These are phyloP conservation scores for Cladorhizidae sp. DNA, from an alignment of 37 sponge, comb jelly and placozoan species.

Conservation along the genomic window DNA sequence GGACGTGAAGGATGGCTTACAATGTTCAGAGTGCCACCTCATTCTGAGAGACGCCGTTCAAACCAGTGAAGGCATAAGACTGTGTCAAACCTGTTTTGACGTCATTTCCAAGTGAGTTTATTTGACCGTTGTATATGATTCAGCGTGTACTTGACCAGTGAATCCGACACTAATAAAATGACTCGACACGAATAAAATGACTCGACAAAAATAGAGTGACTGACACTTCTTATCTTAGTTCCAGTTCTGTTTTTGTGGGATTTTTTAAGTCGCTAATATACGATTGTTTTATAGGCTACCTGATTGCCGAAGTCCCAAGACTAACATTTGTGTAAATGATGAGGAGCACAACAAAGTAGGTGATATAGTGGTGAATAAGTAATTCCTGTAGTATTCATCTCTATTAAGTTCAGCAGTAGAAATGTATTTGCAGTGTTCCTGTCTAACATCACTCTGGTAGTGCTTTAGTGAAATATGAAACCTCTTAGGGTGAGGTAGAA, in stretches of 20 bases:
- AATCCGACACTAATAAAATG: not conserved
- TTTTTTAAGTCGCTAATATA: not conserved
- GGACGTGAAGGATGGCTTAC: constrained; percentile 4
- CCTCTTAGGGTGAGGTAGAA: not conserved
- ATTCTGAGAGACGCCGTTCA: constrained; percentile 67
- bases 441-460: no score
- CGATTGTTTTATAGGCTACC: not conserved
- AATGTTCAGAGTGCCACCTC: constrained; percentile 49
- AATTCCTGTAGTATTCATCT: no score
- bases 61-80: constrained; percentile 51
- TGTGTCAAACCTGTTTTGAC: constrained; percentile 60
- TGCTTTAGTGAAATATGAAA: no score
- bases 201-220: not conserved
- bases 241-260: not conserved
- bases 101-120: constrained; percentile 23
- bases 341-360: constrained; percentile 14
- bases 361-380: not conserved
- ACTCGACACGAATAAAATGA: not conserved
- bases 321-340: not conserved
- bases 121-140: not conserved
- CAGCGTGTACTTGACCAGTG: not conserved
- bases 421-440: no score
- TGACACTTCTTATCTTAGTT: not conserved
- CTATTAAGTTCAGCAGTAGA: no score
- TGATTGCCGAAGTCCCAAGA: constrained; percentile 3